These are phyloP conservation scores for Calyptomena viridis DNA, from an alignment of 2,113 vertebrate species.

Conservation along the genomic window DNA sequence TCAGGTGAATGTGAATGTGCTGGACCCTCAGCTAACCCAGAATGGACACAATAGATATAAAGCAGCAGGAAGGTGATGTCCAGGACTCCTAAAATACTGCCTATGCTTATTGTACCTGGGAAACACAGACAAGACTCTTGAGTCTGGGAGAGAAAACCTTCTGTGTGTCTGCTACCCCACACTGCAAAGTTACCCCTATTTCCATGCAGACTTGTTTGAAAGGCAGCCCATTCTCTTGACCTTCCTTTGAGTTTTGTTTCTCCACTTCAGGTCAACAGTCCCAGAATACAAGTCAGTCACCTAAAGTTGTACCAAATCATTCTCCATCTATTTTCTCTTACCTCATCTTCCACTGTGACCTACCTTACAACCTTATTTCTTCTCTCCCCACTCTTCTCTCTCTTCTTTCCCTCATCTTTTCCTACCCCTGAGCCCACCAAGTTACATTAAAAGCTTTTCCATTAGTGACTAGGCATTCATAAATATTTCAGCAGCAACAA, in stretches of 20 bases:
- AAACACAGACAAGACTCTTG: neutral
- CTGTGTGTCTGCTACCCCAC: neutral
- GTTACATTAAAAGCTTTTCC: neutral
- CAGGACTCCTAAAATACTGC: neutral
- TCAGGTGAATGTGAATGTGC: neutral
- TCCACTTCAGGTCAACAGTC: neutral
- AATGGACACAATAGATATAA: neutral
- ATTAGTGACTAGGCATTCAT: neutral
- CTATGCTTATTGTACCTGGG: neutral
- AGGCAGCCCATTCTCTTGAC: neutral
- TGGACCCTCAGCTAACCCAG: neutral
- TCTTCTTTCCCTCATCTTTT: neutral
- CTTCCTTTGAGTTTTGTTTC: neutral
- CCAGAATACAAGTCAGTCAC: neutral
- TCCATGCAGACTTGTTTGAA: neutral
- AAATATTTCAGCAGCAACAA: neutral
- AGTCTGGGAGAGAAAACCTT: neutral
- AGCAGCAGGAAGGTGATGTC: neutral
- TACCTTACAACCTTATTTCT: neutral
- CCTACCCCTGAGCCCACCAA: neutral
- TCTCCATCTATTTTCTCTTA: neutral
- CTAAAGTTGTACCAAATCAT: neutral
- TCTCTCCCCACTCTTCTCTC: neutral
- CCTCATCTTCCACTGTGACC: neutral
- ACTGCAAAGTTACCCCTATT: neutral